These are phyloP conservation scores for Petrocephalus microphthalmus DNA, from an alignment of 2,113 vertebrate genomes.

Conservation along the genomic window DNA sequence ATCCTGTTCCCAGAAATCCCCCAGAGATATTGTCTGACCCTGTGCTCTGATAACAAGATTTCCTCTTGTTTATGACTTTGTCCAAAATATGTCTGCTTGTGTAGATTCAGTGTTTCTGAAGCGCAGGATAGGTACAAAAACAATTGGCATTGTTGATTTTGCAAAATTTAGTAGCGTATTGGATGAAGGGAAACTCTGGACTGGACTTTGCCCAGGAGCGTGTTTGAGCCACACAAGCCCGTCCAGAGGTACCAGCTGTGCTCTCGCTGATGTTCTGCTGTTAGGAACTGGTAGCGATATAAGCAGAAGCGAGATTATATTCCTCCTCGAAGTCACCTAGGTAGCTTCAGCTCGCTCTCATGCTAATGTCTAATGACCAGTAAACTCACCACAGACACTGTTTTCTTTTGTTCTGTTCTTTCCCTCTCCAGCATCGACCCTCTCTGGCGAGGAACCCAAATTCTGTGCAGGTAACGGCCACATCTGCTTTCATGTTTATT, in stretches of 20 bases:
- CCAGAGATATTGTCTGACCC: background rate
- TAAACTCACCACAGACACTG: background rate
- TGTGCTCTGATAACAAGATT: background rate
- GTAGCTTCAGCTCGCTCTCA: background rate
- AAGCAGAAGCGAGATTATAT: background rate
- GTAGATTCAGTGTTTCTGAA: background rate
- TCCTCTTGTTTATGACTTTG: background rate
- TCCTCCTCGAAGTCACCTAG: background rate
- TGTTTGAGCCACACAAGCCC: background rate
- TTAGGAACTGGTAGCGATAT: background rate
- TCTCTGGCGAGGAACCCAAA: slow-evolving; percentile 36
- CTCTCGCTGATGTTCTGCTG: too few relatives aligned
- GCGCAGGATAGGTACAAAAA: background rate
- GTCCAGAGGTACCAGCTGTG: background rate
- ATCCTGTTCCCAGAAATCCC: background rate
- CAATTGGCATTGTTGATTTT: background rate
- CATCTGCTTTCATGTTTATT: background rate
- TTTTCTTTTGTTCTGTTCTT: background rate
- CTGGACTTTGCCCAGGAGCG: background rate
- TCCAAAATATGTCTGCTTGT: background rate
- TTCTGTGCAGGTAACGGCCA: slow-evolving; percentile 51
- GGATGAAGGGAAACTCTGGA: background rate
- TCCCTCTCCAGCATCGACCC: slow-evolving; percentile 45
- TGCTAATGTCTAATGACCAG: background rate
- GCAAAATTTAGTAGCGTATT: background rate